Evolutionary conservation across 2,113 vertebrate species (phyloP), one percentile per base, ranked within the genome.

Genomic region (Psettodes erumei): DNA sequence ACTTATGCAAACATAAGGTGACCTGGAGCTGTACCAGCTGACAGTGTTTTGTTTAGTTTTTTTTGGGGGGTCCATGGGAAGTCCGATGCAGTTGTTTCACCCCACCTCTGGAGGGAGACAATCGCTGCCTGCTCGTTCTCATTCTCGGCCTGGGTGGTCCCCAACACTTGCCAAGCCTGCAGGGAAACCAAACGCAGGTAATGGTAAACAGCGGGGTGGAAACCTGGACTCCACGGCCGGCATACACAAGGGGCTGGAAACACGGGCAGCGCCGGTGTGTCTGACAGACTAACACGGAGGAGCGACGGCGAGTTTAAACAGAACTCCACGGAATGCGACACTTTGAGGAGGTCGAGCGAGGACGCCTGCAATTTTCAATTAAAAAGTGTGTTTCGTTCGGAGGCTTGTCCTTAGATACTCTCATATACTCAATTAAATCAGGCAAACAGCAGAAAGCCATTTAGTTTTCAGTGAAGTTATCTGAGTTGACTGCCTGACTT

Each of bases 81-180:
- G n/a, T 50, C 8, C 5, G 43, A 50, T 84, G 82, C 81, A 85
- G 54, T 81, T 71, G 82, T 88, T 59, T 86, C 54, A 50, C 54
- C 59, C 88, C 95, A 99, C 98, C 98, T 98, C 94, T 99, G 98
- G 89, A 99, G 98, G 90, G 97, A 98, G 74, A 99, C 96, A 85
- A 99, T 98, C 4, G 98, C 98, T 90, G 96, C 96, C 78, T 99
- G 98, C 82, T 99, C 98, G 1, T 99, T 98, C 88, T 99, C 98
- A 81, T 99, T 99, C 91, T 99, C 98, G 18, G 98, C 98, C 81
- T 99, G 98, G 47, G 98, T 98, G 82, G 96, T 97, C 35, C 98
- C 98, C 70, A 99, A 92, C 86, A 98, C 96, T 87, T 98, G 98
- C 98, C 98, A 99, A 9, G 98, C 98, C 98, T 99, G 88, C 68